Evolutionary conservation across 2,113 vertebrate species (phyloP).

Genomic region (Chaetops frenatus): DNA sequence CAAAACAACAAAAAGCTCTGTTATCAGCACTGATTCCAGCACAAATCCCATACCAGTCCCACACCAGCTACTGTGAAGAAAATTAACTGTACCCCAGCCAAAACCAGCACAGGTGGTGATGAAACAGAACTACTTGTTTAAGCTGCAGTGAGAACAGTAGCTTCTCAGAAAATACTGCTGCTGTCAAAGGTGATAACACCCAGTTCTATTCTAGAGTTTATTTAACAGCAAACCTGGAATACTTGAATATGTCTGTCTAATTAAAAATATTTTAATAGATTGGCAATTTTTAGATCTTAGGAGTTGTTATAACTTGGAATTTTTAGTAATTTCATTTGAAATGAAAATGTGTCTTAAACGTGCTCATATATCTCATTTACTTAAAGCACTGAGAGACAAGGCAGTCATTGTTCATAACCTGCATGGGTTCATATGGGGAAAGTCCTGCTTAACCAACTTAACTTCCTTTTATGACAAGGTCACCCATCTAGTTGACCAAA

Average conservation of each 20-base stretch:
- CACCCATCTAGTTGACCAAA: background rate
- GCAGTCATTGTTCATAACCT: background rate
- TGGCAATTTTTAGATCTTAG: background rate
- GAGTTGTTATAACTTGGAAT: background rate
- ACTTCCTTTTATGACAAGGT: background rate
- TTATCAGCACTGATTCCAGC: background rate
- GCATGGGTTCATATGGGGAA: background rate
- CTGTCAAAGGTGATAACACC: background rate
- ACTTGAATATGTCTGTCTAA: background rate
- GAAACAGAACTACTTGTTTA: background rate
- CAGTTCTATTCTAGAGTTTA: background rate
- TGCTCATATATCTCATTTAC: background rate
- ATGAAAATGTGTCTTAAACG: background rate
- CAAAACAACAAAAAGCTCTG: background rate
- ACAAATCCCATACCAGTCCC: background rate
- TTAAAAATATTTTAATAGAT: background rate
- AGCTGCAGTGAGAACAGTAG: background rate
- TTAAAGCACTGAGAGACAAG: background rate
- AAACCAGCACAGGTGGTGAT: background rate
- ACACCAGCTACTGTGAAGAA: background rate
- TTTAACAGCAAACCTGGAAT: background rate
- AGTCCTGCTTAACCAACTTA: background rate
- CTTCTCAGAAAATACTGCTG: background rate
- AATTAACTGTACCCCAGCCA: background rate
- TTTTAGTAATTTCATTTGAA: background rate